A percentile compares a stretch with the other conserved stretches of the same genome.
Evolutionary conservation across 2,113 vertebrate species (phyloP).

Genomic region (Psephotus haematonotus): DNA sequence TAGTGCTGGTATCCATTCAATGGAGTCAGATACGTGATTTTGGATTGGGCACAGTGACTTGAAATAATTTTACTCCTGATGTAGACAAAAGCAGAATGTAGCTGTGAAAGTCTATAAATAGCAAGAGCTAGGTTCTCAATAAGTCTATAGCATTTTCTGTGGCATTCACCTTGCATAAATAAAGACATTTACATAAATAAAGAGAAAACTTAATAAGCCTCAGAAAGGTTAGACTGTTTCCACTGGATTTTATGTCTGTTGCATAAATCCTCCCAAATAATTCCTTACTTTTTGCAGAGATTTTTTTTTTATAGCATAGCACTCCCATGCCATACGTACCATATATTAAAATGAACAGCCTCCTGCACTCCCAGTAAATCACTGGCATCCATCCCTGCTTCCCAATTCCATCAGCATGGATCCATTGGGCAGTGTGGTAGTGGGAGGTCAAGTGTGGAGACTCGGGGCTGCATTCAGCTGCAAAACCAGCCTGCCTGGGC

Average conservation of each 20-base stretch:
- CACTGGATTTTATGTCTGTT: conserved; percentile 44
- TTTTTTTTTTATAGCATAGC: conserved; percentile 31
- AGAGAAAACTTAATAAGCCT: conserved; percentile 34
- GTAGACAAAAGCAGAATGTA: background rate
- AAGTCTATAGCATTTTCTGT: conserved; percentile 14
- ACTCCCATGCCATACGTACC: background rate
- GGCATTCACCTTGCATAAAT: conserved; percentile 34
- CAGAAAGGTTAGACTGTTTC: conserved; percentile 44
- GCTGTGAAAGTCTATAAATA: background rate
- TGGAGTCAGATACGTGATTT: background rate
- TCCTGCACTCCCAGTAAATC: conserved; percentile 2
- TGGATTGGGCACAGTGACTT: background rate
- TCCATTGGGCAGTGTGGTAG: background rate
- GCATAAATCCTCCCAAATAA: conserved; percentile 54
- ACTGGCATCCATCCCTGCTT: background rate
- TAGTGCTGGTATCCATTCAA: background rate
- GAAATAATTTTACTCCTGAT: background rate
- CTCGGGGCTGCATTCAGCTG: background rate
- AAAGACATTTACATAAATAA: conserved; percentile 54
- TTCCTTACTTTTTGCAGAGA: conserved; percentile 1
- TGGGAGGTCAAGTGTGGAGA: background rate
- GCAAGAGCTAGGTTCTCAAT: background rate
- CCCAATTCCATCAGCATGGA: background rate
- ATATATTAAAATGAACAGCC: conserved; percentile 13
- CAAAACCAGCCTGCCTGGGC: background rate